A percentile compares a stretch with the other conserved stretches of the same genome.
Evolutionary conservation across 2,113 vertebrate species (phyloP).

Genomic region (Caranx ignobilis): DNA sequence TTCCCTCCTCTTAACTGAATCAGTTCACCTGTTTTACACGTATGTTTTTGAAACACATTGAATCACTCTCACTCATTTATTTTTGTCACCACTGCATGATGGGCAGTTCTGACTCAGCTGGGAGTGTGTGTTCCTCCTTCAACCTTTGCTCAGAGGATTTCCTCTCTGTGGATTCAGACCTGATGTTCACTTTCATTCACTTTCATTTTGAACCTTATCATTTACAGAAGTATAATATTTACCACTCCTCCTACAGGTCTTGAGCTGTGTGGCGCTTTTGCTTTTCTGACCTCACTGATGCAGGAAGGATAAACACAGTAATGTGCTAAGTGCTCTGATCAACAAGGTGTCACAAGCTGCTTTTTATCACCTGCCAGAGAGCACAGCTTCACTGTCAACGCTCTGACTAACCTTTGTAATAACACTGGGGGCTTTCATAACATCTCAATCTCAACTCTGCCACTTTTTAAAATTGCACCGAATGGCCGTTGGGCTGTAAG

Average conservation of each 20-base stretch:
- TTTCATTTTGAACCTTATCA: too few species aligned
- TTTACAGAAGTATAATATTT: background rate
- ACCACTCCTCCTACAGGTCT: background rate
- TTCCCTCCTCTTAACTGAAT: too few species aligned
- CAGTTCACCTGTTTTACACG: too few species aligned
- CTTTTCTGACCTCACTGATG: background rate
- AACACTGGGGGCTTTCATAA: background rate
- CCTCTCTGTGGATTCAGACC: too few species aligned
- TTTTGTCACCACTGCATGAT: too few species aligned
- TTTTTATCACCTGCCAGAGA: background rate
- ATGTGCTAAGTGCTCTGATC: background rate
- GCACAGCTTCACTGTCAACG: background rate
- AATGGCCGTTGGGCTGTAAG: background rate
- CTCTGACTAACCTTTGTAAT: background rate
- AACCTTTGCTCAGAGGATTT: too few species aligned
- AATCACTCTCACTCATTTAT: too few species aligned
- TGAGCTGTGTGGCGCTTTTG: background rate
- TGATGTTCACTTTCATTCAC: too few species aligned
- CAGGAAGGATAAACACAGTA: background rate
- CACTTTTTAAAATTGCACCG: background rate
- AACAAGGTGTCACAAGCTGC: background rate
- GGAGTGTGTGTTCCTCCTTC: too few species aligned
- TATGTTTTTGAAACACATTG: too few species aligned
- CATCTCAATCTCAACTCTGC: background rate
- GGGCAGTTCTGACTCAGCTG: too few species aligned